A percentile compares a stretch with the other conserved stretches of the same genome.
These are phyloP conservation scores for Gadopsis marmoratus DNA, from an alignment of 2,797 vertebrate species.

Conservation along the genomic window DNA sequence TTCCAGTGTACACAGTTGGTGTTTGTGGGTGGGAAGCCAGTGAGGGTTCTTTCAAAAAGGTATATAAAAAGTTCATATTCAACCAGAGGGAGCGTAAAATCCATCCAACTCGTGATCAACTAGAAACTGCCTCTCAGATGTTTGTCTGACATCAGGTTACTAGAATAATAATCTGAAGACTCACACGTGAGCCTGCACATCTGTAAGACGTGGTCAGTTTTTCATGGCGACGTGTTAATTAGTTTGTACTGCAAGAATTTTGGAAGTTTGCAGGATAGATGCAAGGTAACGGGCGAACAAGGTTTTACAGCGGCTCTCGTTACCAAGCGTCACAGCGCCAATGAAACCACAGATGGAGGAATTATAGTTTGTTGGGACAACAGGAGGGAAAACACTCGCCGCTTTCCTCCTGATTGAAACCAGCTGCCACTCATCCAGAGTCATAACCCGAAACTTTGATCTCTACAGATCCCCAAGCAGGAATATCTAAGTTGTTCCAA, in stretches of 20 bases:
- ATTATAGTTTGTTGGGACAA: slow-evolving; percentile 39
- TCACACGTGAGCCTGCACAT: not conserved
- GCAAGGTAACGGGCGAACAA: not conserved
- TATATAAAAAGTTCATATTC: not conserved
- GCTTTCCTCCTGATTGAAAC: slow-evolving; percentile 52
- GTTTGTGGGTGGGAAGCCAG: not conserved
- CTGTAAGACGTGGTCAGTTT: not conserved
- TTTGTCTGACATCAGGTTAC: not conserved
- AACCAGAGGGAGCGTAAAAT: not conserved
- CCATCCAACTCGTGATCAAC: not conserved
- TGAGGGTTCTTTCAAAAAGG: not conserved
- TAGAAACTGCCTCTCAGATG: not conserved
- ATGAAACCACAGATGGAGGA: slow-evolving; percentile 32
- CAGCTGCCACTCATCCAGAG: slow-evolving; percentile 55
- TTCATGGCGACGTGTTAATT: not conserved
- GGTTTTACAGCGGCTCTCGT: slow-evolving; percentile 3
- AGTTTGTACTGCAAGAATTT: not conserved
- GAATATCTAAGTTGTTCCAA: not conserved
- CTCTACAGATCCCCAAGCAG: not conserved
- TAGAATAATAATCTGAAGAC: not conserved
- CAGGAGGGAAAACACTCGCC: slow-evolving; percentile 27
- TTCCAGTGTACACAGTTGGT: not conserved
- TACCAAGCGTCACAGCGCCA: not conserved
- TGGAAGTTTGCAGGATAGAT: slow-evolving; percentile 1
- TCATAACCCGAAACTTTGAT: slow-evolving; percentile 46